Conservation (phyloP, 2,888 invertebrate genomes). For the Dasysyrphus albostriatus region DNA sequence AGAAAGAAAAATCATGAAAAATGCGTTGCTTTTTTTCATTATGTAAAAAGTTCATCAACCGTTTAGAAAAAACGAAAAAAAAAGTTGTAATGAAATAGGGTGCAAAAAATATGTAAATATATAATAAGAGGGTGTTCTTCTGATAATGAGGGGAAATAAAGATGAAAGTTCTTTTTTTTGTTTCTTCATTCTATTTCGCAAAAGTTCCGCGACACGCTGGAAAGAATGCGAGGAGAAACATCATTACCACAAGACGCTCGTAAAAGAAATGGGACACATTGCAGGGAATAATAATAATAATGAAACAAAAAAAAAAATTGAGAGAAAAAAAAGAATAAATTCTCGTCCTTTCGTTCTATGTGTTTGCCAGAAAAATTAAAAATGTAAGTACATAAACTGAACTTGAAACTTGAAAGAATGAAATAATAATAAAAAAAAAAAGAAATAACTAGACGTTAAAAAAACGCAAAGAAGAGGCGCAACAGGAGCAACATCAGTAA, state of each 20-base stretch:
- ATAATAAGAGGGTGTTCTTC: constrained; percentile 69
- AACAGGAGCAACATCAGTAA: constrained; percentile 65
- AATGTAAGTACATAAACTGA: constrained; percentile 76
- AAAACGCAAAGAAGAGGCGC: constrained; percentile 65
- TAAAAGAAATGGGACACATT: constrained; percentile 72
- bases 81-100: constrained; percentile 71
- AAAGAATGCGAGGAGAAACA: constrained; percentile 74
- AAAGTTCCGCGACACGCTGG: constrained; percentile 66
- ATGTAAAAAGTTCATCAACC: constrained; percentile 76
- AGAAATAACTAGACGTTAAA: constrained; percentile 44
- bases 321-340: constrained; percentile 22
- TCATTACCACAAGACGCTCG: constrained; percentile 74
- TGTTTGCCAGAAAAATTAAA: constrained; percentile 74
- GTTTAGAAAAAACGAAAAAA: constrained; percentile 53
- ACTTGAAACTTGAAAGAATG: constrained; percentile 75
- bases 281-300: constrained; percentile 61
- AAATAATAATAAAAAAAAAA: constrained; percentile 50
- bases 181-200: constrained; percentile 57
- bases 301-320: constrained; percentile 38
- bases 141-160: constrained; percentile 76
- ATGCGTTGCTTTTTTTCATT: constrained; percentile 66
- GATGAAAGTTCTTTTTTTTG: constrained; percentile 53
- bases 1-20: constrained; percentile 66
- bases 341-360: constrained; percentile 64
- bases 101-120: constrained; percentile 71